Evolutionary conservation across 2,113 vertebrate species (phyloP).

Genomic region (Lethenteron camtschaticum): DNA sequence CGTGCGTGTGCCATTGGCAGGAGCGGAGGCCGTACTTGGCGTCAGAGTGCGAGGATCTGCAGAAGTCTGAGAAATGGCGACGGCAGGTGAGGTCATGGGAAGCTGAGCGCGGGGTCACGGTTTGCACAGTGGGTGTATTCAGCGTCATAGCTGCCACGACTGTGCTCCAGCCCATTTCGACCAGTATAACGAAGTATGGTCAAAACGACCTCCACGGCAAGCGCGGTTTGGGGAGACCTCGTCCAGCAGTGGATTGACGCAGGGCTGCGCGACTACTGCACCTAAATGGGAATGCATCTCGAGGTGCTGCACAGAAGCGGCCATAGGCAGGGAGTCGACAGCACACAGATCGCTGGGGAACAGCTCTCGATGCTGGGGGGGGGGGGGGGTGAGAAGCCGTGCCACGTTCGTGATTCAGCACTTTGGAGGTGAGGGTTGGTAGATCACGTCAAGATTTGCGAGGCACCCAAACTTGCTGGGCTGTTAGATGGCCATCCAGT

Average conservation of each 20-base stretch:
- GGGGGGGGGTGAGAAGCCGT: no score
- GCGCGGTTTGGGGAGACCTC: neutral
- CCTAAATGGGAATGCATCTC: no score
- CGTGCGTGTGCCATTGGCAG: slow-evolving; percentile 17
- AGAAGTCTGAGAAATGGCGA: slow-evolving; percentile 93
- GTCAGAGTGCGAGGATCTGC: slow-evolving; percentile 70
- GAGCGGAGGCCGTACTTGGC: slow-evolving; percentile 82
- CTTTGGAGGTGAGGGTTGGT: no score
- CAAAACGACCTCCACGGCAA: neutral
- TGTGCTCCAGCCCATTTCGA: neutral
- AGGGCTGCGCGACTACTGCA: no score
- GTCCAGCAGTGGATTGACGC: neutral
- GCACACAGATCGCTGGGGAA: no score
- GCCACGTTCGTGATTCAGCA: no score
- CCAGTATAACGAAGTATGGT: neutral
- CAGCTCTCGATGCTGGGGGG: no score
- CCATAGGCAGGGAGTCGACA: no score
- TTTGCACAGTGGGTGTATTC: neutral
- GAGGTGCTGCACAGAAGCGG: no score
- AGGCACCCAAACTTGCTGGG: no score
- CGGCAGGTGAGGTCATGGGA: slow-evolving; percentile 37
- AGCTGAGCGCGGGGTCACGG: neutral
- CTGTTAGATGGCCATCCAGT: no score
- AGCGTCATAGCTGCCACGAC: neutral
- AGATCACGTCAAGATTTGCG: no score